Evolutionary conservation across 1,140 invertebrate species (phyloP).

Genomic region (Goniozus legneri): DNA sequence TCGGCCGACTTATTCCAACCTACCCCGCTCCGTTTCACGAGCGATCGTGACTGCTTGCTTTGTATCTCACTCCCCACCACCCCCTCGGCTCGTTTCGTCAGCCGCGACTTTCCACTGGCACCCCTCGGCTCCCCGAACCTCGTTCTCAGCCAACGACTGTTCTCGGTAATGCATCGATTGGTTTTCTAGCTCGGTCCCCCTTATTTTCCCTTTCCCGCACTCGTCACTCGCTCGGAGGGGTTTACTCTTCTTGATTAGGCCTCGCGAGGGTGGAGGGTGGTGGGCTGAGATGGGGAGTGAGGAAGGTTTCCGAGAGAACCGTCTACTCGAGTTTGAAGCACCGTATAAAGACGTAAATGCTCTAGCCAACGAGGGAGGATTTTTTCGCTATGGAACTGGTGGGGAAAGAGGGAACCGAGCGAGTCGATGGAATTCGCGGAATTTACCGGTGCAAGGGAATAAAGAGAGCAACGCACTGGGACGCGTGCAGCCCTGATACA

Average conservation of each 20-base stretch:
- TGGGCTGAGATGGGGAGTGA: constrained; percentile 3
- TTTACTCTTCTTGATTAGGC: constrained; percentile 56
- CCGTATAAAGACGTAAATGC: constrained; percentile 19
- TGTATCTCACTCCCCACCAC: too few relatives aligned
- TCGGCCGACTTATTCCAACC: neutral
- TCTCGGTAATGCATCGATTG: constrained; percentile 46
- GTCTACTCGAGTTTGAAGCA: constrained; percentile 8
- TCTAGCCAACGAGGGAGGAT: neutral
- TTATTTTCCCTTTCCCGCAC: constrained; percentile 17
- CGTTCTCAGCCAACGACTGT: constrained; percentile 37
- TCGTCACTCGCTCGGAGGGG: constrained; percentile 42
- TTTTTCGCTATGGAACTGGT: neutral
- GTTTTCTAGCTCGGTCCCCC: constrained; percentile 31
- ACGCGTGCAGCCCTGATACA: constrained; percentile 10
- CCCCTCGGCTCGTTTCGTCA: too few relatives aligned
- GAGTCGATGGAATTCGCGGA: constrained; percentile 5
- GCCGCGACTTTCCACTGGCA: too few relatives aligned
- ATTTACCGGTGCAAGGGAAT: constrained; percentile 2
- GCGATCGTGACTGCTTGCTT: too few relatives aligned
- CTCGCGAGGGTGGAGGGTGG: constrained; percentile 30
- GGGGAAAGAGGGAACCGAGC: constrained; percentile 1
- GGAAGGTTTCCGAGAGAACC: too few relatives aligned
- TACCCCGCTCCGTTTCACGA: too few relatives aligned
- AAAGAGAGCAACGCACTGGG: constrained; percentile 7
- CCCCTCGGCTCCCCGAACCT: too few relatives aligned